These are phyloP conservation scores for Epinotia brunnichana DNA, from an alignment of 2,888 invertebrate genomes.

Conservation along the genomic window DNA sequence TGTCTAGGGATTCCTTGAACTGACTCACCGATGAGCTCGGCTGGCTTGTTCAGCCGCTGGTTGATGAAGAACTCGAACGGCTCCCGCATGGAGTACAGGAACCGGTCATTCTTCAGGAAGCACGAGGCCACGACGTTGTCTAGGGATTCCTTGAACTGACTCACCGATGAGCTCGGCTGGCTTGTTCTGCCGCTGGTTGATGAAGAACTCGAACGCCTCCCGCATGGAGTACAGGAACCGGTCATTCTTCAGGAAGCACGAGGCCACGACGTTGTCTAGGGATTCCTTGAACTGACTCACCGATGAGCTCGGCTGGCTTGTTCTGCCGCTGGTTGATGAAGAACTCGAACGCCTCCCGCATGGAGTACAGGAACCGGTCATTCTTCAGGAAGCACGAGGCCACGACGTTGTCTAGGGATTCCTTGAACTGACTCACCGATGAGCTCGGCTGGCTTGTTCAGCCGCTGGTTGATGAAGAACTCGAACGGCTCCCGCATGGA, in stretches of 20 bases:
- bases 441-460: slow-evolving; percentile 99
- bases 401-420: slow-evolving; percentile 96
- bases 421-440: slow-evolving; percentile 87
- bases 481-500: slow-evolving; percentile 99
- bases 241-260: slow-evolving; percentile 91
- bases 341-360: slow-evolving; percentile 98
- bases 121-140: slow-evolving; percentile 96
- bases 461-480: slow-evolving; percentile 97
- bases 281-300: slow-evolving; percentile 77
- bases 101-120: slow-evolving; percentile 88
- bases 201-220: slow-evolving; percentile 98
- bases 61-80: slow-evolving; percentile 99
- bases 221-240: slow-evolving; percentile 95
- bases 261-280: slow-evolving; percentile 95
- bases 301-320: slow-evolving; percentile 99
- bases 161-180: slow-evolving; percentile 98
- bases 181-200: slow-evolving; percentile 98
- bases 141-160: slow-evolving; percentile 71
- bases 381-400: slow-evolving; percentile 92
- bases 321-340: slow-evolving; percentile 99
- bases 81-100: slow-evolving; percentile 96
- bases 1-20: slow-evolving; percentile 88
- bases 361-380: slow-evolving; percentile 90
- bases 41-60: slow-evolving; percentile 98
- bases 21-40: slow-evolving; percentile 95